A percentile compares a stretch with the other conserved stretches of the same genome.
Conservation (phyloP, 1,140 invertebrate genomes). For the Conopomorpha cramerella region DNA sequence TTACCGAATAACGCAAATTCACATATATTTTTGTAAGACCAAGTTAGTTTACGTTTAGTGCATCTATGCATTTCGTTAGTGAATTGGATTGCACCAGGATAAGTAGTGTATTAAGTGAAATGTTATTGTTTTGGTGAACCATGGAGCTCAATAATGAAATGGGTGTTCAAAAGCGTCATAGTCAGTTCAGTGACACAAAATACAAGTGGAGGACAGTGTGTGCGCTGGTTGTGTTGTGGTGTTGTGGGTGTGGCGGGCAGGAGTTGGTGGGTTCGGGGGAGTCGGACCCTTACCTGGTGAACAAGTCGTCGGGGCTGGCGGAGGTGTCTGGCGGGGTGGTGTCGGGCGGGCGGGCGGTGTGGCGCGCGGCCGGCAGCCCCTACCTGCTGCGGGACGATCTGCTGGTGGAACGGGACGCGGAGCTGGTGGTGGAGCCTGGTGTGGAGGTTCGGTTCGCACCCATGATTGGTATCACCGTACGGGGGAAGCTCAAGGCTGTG, state of each 20-base stretch:
- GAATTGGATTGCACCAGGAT: too few relatives aligned
- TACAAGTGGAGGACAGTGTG: constrained; percentile 57
- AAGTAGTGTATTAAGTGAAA: too few relatives aligned
- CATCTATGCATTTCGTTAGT: too few relatives aligned
- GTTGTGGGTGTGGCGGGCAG: constrained; percentile 27
- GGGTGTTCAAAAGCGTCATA: constrained; percentile 50
- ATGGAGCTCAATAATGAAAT: constrained; percentile 38
- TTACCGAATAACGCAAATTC: too few relatives aligned
- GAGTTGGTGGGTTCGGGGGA: constrained; percentile 17
- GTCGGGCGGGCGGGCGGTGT: constrained; percentile 56
- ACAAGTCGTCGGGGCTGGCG: constrained; percentile 45
- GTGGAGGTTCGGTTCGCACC: constrained; percentile 84
- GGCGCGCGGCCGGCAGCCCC: constrained; percentile 68
- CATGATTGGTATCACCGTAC: constrained; percentile 88
- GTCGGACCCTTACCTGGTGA: constrained; percentile 39
- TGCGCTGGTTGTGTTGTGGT: constrained; percentile 21
- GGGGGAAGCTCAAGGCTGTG: constrained; percentile 82
- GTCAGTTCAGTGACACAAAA: constrained; percentile 56
- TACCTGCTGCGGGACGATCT: constrained; percentile 81
- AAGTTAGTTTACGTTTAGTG: too few relatives aligned
- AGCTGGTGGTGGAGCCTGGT: constrained; percentile 83
- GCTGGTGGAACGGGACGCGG: constrained; percentile 73
- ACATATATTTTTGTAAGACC: too few relatives aligned
- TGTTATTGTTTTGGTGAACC: constrained; percentile 30
- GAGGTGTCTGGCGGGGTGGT: constrained; percentile 68